Conservation (phyloP, 2,113 vertebrate species). For the Trichomycterus rosablanca region DNA sequence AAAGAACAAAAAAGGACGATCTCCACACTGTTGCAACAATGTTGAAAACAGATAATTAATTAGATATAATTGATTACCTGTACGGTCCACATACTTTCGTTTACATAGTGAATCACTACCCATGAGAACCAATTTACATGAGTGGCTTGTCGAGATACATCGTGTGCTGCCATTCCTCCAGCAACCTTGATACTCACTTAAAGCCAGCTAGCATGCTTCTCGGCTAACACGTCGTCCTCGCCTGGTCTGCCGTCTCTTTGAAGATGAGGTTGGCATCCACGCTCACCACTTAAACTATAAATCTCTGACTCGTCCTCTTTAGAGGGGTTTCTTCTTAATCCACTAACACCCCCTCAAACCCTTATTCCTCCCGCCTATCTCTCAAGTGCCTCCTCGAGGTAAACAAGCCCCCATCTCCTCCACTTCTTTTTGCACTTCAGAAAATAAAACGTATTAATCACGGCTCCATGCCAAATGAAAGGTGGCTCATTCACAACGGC, state of each 20-base stretch:
- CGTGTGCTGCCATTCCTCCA: not conserved
- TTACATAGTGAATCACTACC: too few species aligned
- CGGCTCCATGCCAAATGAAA: constrained; percentile 65
- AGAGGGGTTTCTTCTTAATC: constrained; percentile 49
- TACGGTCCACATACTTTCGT: too few species aligned
- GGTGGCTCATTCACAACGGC: constrained; percentile 63
- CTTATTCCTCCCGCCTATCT: constrained; percentile 56
- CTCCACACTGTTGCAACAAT: too few species aligned
- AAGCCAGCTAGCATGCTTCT: not conserved
- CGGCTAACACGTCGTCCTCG: not conserved
- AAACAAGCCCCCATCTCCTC: constrained; percentile 37
- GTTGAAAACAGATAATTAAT: too few species aligned
- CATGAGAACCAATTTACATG: not conserved
- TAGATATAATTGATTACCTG: too few species aligned
- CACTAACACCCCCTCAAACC: constrained; percentile 45
- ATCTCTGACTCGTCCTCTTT: constrained; percentile 36
- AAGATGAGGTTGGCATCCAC: constrained; percentile 21
- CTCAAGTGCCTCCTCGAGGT: constrained; percentile 68
- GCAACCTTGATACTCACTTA: not conserved
- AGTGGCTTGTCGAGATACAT: not conserved
- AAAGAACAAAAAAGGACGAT: too few species aligned
- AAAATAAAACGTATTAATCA: constrained; percentile 58
- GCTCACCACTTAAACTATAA: constrained; percentile 19
- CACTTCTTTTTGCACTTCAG: constrained; percentile 34
- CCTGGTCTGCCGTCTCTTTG: not conserved